Evolutionary conservation across 2,888 invertebrate species (phyloP).

Genomic region (Melanophora roralis): DNA sequence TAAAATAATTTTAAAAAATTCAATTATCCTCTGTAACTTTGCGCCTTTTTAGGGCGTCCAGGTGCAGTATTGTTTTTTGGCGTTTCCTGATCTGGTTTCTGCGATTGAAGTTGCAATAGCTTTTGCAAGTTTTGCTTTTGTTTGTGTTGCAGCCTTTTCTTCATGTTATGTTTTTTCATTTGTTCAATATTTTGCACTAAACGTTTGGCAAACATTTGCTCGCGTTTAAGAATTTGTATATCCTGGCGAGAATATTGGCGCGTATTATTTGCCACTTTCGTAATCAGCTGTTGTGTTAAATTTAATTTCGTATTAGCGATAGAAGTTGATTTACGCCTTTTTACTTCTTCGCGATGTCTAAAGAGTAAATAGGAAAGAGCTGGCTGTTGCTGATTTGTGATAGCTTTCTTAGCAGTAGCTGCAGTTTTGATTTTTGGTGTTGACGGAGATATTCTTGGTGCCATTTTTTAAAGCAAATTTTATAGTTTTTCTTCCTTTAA

Average conservation of each 20-base stretch:
- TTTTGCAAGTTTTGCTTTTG: not conserved
- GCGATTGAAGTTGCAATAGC: too few relatives aligned
- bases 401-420: too few relatives aligned
- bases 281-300: conserved; percentile 32
- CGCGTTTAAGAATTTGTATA: not conserved
- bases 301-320: conserved; percentile 7
- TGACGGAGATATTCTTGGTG: too few relatives aligned
- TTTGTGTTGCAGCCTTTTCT: not conserved
- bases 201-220: conserved; percentile 28
- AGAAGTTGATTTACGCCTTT: conserved; percentile 1
- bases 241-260: conserved; percentile 18
- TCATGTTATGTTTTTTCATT: not conserved
- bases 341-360: conserved; percentile 20
- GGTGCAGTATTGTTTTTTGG: too few relatives aligned
- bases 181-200: not conserved
- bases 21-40: too few relatives aligned
- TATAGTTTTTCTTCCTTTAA: too few relatives aligned
- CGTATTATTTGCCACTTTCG: conserved; percentile 15
- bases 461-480: too few relatives aligned
- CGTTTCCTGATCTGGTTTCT: too few relatives aligned
- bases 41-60: too few relatives aligned
- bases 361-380: not conserved
- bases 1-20: too few relatives aligned
- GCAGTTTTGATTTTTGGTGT: too few relatives aligned
- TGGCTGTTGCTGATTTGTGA: not conserved